Conservation (phyloP, 2,113 vertebrate genomes). For the Oceanodroma tethys region DNA sequence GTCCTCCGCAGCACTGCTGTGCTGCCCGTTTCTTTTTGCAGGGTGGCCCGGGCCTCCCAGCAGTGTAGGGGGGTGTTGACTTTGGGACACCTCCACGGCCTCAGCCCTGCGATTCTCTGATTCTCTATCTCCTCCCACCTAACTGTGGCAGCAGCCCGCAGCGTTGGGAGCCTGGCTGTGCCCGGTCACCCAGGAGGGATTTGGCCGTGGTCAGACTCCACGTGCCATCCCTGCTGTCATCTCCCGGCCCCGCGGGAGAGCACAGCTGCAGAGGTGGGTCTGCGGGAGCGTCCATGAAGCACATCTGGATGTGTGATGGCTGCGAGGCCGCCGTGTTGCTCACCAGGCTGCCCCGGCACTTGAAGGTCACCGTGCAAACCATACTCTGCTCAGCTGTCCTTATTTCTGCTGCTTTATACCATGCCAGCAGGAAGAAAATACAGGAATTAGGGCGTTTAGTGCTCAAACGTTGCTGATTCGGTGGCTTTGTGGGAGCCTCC, state of each 20-base stretch:
- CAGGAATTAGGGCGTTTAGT: rapidly evolving
- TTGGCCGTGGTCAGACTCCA: rapidly evolving
- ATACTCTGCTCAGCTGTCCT: background rate
- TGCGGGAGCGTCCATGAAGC: background rate
- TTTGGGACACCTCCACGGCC: background rate
- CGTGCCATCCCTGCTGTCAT: background rate
- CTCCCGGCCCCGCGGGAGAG: rapidly evolving
- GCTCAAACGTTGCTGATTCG: rapidly evolving
- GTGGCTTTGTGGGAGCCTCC: background rate
- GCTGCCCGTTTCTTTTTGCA: rapidly evolving
- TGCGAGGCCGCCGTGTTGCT: rapidly evolving
- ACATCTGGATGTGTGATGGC: background rate
- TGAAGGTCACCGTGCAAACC: background rate
- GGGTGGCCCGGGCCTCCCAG: background rate
- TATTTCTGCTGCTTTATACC: background rate
- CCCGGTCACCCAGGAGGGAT: background rate
- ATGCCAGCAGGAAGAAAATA: background rate
- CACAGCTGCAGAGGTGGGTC: background rate
- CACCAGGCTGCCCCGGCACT: background rate
- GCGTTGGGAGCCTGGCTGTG: background rate
- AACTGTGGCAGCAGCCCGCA: background rate
- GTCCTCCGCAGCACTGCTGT: background rate
- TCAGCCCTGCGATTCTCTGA: background rate
- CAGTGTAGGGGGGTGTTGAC: rapidly evolving
- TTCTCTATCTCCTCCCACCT: background rate